Conservation (phyloP, 2,113 vertebrate species). For the Phoxinus phoxinus region DNA sequence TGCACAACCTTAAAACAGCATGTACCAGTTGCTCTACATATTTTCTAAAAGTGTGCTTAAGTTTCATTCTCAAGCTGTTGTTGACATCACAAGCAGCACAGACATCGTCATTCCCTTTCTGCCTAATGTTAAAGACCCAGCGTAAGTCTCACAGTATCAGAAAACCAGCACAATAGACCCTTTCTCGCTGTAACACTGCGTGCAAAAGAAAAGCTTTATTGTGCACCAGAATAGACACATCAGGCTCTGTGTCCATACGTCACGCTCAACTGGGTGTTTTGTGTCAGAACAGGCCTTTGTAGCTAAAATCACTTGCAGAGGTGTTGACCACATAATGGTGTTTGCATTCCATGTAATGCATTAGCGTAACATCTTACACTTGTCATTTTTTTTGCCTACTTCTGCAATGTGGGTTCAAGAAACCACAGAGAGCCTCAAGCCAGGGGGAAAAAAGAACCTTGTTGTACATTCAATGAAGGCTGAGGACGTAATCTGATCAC, state of each 20-base stretch:
- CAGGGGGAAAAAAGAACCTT: neutral
- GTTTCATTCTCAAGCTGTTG: neutral
- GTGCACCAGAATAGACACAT: conserved; percentile 15
- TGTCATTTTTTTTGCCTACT: neutral
- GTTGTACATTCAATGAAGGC: neutral
- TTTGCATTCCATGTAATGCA: conserved; percentile 19
- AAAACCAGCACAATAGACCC: conserved; percentile 38
- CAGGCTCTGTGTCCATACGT: conserved; percentile 4
- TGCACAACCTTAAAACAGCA: neutral
- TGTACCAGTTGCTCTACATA: neutral
- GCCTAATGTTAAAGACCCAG: conserved; percentile 21
- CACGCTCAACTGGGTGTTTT: neutral
- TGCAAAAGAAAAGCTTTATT: conserved; percentile 23
- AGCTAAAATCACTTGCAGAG: neutral
- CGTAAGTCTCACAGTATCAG: conserved; percentile 2
- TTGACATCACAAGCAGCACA: neutral
- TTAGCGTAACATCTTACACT: neutral
- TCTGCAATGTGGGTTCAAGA: neutral
- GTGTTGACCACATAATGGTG: neutral
- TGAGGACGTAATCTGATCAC: conserved; percentile 38
- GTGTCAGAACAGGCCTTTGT: neutral
- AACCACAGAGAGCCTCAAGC: neutral
- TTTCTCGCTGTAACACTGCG: conserved; percentile 11
- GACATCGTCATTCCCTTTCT: neutral
- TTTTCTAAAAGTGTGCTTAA: neutral